Percentiles rank a stretch among this genome's conserved stretches.
These are phyloP conservation scores for Amiota minor DNA, from an alignment of 2,888 invertebrate species.

Conservation along the genomic window DNA sequence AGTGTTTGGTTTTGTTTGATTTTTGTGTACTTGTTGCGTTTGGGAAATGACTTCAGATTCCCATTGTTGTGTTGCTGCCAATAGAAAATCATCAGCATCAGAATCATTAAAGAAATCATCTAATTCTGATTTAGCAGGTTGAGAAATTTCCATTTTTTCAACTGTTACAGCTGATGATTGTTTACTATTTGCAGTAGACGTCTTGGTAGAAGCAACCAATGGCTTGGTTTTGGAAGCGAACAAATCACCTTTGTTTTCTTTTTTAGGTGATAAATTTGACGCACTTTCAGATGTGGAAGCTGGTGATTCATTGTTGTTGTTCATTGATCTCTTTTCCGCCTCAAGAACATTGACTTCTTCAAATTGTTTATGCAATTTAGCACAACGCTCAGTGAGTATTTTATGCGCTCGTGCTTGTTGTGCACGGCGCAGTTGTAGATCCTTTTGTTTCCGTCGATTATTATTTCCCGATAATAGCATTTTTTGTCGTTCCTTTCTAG, in stretches of 20 bases:
- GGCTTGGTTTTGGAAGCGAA: too few species aligned
- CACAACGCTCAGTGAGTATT: constrained; percentile 63
- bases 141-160: too few species aligned
- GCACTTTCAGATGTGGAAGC: too few species aligned
- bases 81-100: constrained; percentile 63
- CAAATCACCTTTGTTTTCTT: too few species aligned
- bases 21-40: neutral
- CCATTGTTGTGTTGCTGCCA: constrained; percentile 68
- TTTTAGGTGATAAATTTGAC: too few species aligned
- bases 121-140: constrained; percentile 17
- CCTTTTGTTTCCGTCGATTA: constrained; percentile 54
- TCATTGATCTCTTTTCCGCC: too few species aligned
- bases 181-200: too few species aligned
- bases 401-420: constrained; percentile 60
- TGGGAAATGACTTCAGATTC: constrained; percentile 52
- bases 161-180: too few species aligned
- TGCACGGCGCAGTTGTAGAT: constrained; percentile 57
- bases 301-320: too few species aligned
- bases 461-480: constrained; percentile 44
- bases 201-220: too few species aligned
- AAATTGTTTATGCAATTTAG: constrained; percentile 61
- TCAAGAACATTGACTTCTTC: constrained; percentile 41
- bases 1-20: neutral
- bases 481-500: constrained; percentile 27
- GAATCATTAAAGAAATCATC: constrained; percentile 68